Evolutionary conservation across 1,140 invertebrate genomes (phyloP), one percentile per base, ranked within the genome.

Genomic region (Tachypleus tridentatus): DNA sequence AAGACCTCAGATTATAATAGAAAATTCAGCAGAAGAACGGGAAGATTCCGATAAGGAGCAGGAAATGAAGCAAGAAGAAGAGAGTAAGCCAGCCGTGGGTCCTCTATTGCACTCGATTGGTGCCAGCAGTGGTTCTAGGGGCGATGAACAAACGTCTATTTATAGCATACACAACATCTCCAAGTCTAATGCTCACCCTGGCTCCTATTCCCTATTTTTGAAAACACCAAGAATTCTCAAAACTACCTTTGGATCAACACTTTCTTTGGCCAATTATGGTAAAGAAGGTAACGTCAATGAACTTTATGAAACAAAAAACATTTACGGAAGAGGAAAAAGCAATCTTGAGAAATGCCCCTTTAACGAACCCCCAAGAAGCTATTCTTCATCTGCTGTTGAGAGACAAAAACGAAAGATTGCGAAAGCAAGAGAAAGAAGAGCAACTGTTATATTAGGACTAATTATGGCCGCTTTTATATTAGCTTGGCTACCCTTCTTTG

Each of bases 381-480:
- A 60, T 7, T 57, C 59, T n/a, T 57, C 65, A 49, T 63, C 67
- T 61, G 91, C 95, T 74, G 91, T 91, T 0, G 93, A 96, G 74
- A 83, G 90, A 63, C 93, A 97, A 74, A 96, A 95, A 77, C 82
- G 91, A 66, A 82, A 93, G 69, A 83, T 98, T 70, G 93, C 95
- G 0, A 83, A 94, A 64, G 96, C 97, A 69, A 93, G 97, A 74
- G 96, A 99, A 79, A 91, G 98, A 72, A 82, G 96, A 59, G 96
- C 96, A 0, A 98, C 96, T 0, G 80, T 99, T 4, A 97, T 98
- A 66, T 79, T 99, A 60, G 97, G 96, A 52, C 83, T 99, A 5
- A 98, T 99, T 68, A 97, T 99, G 91, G 94, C 93, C 63, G 94
- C 93, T 66, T 99, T 99, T 77, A 98, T 98, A 72, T 85, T 94